A percentile compares a stretch with the other conserved stretches of the same genome.
Conservation (phyloP, 2,888 invertebrate genomes). For the Protophormia terraenovae region DNA sequence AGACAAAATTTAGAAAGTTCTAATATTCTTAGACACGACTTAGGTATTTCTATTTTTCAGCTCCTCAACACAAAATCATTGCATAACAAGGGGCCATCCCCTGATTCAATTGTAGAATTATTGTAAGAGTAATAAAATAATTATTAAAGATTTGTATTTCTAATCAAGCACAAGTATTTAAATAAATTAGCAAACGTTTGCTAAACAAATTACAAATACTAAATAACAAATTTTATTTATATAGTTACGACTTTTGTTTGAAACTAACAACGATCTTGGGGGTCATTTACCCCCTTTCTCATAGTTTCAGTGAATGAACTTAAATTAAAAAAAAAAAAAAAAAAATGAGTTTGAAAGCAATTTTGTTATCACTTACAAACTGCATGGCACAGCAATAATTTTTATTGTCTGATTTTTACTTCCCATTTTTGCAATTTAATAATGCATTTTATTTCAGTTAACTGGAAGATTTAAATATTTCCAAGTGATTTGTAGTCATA, state of each 20-base stretch:
- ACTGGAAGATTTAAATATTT: too few species aligned
- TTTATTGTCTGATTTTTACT: neutral
- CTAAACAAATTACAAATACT: neutral
- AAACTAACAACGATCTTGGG: neutral
- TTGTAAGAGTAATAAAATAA: too few species aligned
- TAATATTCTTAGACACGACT: too few species aligned
- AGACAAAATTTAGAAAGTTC: too few species aligned
- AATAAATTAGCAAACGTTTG: neutral
- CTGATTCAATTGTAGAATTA: too few species aligned
- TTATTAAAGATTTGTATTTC: too few species aligned
- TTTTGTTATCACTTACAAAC: neutral
- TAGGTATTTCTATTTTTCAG: too few species aligned
- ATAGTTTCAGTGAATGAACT: conserved; percentile 16
- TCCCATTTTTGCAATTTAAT: neutral
- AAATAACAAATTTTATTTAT: too few species aligned
- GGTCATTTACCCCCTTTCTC: neutral
- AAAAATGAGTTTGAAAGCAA: neutral
- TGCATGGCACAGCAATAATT: neutral
- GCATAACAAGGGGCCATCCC: too few species aligned
- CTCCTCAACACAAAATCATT: too few species aligned
- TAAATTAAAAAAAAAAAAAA: neutral
- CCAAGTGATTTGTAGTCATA: neutral
- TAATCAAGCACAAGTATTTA: too few species aligned
- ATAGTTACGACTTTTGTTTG: neutral
- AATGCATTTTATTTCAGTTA: too few species aligned